Evolutionary conservation across 2,797 vertebrate species (phyloP), one percentile per base, ranked within the genome.

Genomic region (Sciurus carolinensis): DNA sequence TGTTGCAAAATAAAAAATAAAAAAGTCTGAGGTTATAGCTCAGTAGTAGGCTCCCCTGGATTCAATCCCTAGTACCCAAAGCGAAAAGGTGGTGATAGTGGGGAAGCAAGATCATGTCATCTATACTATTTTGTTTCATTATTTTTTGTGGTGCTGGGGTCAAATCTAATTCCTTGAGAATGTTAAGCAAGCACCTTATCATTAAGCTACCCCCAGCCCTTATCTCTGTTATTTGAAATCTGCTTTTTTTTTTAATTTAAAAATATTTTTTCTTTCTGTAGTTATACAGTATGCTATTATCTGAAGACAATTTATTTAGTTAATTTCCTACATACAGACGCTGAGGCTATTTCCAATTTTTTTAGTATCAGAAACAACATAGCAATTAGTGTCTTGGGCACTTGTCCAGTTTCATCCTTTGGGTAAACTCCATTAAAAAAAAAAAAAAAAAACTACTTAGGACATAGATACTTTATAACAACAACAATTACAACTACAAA

Each of bases 221-320:
- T 73, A 73, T 22, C 69, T 22, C 69, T 71, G 22, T 28, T 73
- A 44, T 73, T 10, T 75, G 76, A 84, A 67, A 71, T 94, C 30
- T 73, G 20, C 12, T 77, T 50, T 54, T 28, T 28, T 18, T 52
- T 54, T n/a, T 3, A 26, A 28, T 39, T 77, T 39, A 28, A 24
- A 84, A 94, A 77, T 36, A n/a, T 4, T 91, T 66, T 72, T 94
- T 52, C 71, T 94, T 91, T 54, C 75, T 62, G 47, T 17, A 14
- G 47, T 50, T 86, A 36, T 26, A 20, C 1, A 84, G 33, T 10
- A 50, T 11, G 22, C 44, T 69, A 50, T 9, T 39, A 18, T 22
- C 66, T 9, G 14, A 73, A 71, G 77, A 80, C 71, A 89, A 77
- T 69, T 85, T 80, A 87, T 36, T 81, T 81, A 91, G 44, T 59